Percentiles rank a stretch among this genome's conserved stretches.
Evolutionary conservation across 2,888 invertebrate genomes (phyloP).

Genomic region (Zygothrica quintamaculata): DNA sequence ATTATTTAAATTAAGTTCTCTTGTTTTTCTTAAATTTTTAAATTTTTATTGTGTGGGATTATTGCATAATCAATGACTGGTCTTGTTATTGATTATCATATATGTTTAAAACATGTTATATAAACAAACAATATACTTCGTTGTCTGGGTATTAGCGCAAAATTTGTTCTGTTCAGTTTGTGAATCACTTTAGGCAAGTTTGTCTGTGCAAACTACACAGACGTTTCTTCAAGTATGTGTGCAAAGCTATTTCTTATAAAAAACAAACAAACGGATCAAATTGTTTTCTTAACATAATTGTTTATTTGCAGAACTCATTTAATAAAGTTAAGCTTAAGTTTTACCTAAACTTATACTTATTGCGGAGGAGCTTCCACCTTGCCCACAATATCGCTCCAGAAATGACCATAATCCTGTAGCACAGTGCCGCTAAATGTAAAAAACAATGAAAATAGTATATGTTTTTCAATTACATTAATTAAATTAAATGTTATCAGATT

Average conservation of each 20-base stretch:
- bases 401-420: slow-evolving; percentile 90
- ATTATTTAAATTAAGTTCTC: no score
- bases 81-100: no score
- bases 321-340: slow-evolving; percentile 34
- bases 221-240: not conserved
- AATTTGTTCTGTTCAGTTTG: not conserved
- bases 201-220: slow-evolving; percentile 1
- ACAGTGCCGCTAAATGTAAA: slow-evolving; percentile 88
- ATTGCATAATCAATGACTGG: no score
- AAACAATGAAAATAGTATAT: slow-evolving; percentile 15
- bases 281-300: slow-evolving; percentile 46
- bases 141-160: no score
- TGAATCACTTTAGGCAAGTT: not conserved
- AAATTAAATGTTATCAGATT: slow-evolving; percentile 1
- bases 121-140: no score
- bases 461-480: not conserved
- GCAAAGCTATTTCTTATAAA: slow-evolving; percentile 10
- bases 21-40: no score
- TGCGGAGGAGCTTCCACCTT: slow-evolving; percentile 82
- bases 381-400: slow-evolving; percentile 89
- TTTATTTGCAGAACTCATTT: slow-evolving; percentile 56
- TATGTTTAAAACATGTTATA: no score
- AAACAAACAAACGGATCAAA: slow-evolving; percentile 32
- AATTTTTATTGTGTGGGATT: no score
- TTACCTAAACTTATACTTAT: slow-evolving; percentile 11